Evolutionary conservation across 2,888 invertebrate genomes (phyloP), one percentile per base, ranked within the genome.

Genomic region (Aporophyla nigra): DNA sequence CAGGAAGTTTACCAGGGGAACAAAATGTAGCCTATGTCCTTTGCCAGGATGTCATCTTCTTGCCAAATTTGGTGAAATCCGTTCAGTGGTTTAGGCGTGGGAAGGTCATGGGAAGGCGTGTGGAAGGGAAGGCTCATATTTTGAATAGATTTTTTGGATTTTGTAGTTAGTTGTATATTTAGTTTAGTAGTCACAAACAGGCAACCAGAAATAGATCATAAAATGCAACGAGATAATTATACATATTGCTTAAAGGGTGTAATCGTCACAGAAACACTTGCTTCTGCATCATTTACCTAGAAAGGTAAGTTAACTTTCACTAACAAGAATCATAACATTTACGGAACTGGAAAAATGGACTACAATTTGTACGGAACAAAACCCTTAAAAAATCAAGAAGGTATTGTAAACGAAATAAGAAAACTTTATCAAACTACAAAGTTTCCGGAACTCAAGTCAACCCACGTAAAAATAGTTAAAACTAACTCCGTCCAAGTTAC

Each of bases 401-500:
- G 46, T 82, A 63, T 82, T 73, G 67, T 79, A 33, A 76, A 65
- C 51, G 53, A 71, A 74, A 61, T 59, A 58, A 54, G 27, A 83
- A 79, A 70, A 71, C 58, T 51, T 40, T 68, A 71, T 65, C 62
- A 71, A 83, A 79, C 56, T 75, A 53, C 46, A 51, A 83, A 76
- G 71, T 78, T 72, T 74, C 62, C 49, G 27, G 72, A 80, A 80
- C 65, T 73, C 27, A 69, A 84, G 80, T 83, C 78, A 58, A 66
- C 81, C 74, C 88, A 87, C 86, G 88, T 89, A 90, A 88, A 82
- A 90, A 90, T 88, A 82, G 89, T 90, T 90, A 85, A 80, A 82
- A 84, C 75, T 87, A 85, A 46, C 43, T 43, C 82, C 82, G 85
- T 74, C 68, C 68, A 83, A 89, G 86, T 86, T 80, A 46, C 65